Conservation (phyloP, 2,113 vertebrate genomes). For the Thymallus thymallus region DNA sequence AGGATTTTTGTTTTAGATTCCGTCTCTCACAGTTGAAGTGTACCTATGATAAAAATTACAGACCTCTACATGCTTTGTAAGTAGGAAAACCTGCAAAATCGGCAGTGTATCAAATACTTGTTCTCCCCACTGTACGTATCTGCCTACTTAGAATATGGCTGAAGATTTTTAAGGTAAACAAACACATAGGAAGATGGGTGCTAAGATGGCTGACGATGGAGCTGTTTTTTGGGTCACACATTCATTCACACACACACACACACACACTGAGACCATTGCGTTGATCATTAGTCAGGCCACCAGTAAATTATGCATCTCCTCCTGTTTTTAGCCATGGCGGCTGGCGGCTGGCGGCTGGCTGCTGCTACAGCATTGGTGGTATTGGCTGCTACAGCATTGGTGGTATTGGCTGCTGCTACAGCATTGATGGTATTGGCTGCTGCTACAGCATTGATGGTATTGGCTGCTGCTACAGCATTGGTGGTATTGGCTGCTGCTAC, state of each 20-base stretch:
- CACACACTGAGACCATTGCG: conserved; percentile 36
- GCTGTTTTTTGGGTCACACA: neutral
- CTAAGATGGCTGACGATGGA: neutral
- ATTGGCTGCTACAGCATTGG: conserved; percentile 54
- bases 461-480: conserved; percentile 13
- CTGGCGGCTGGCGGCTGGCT: conserved; percentile 17
- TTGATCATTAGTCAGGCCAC: conserved; percentile 67
- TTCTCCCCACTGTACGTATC: too few species aligned
- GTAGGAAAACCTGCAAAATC: too few species aligned
- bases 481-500: conserved; percentile 51
- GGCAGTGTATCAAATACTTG: too few species aligned
- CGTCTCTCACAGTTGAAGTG: too few species aligned
- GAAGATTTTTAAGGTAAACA: neutral
- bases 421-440: conserved; percentile 43
- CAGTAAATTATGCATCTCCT: conserved; percentile 63
- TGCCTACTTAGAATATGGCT: neutral
- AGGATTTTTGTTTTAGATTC: too few species aligned
- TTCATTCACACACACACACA: neutral
- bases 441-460: too few species aligned
- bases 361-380: conserved; percentile 26
- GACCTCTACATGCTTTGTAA: too few species aligned
- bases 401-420: conserved; percentile 15
- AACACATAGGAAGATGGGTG: neutral
- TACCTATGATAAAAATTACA: too few species aligned
- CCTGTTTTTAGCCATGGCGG: conserved; percentile 38